A percentile compares a stretch with the other conserved stretches of the same genome.
phyloP scores from a whole-genome alignment of 2,888 invertebrate genomes.

The Oscheius sp. region DNA sequence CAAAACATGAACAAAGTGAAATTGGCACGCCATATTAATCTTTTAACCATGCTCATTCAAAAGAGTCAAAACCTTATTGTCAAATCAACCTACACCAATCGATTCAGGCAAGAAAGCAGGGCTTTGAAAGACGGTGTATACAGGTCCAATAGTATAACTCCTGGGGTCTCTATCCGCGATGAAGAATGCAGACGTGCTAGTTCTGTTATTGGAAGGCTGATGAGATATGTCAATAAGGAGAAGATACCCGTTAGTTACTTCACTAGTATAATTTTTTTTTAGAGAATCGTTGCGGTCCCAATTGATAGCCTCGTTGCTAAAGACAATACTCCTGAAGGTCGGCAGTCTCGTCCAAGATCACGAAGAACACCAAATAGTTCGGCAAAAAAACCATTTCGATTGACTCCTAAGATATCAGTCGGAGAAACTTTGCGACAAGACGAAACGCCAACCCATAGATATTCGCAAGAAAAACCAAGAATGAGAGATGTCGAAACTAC shows the following conservation, averaged over 20 bases:
- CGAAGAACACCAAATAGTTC: conserved; percentile 6
- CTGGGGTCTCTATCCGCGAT: not conserved
- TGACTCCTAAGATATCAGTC: no score
- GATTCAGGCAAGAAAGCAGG: no score
- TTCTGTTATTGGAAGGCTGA: conserved; percentile 7
- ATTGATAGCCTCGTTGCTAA: not conserved
- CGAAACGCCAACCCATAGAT: no score
- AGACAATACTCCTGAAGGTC: conserved; percentile 1
- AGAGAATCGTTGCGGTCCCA: not conserved
- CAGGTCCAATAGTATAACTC: conserved; percentile 10
- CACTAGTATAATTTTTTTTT: not conserved
- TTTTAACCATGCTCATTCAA: not conserved
- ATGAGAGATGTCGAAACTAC: conserved; percentile 6
- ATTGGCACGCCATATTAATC: conserved; percentile 1
- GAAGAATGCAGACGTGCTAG: conserved; percentile 3
- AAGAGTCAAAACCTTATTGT: conserved; percentile 7
- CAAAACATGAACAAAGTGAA: not conserved
- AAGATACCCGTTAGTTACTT: not conserved
- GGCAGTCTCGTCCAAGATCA: not conserved
- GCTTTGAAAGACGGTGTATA: no score
- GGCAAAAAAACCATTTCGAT: no score
- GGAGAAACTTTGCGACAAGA: no score
- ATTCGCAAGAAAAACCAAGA: no score
- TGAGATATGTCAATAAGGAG: conserved; percentile 4
- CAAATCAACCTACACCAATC: not conserved